Evolutionary conservation across 1,140 invertebrate species (phyloP).

Genomic region (Pseudomyrmex pallidus): DNA sequence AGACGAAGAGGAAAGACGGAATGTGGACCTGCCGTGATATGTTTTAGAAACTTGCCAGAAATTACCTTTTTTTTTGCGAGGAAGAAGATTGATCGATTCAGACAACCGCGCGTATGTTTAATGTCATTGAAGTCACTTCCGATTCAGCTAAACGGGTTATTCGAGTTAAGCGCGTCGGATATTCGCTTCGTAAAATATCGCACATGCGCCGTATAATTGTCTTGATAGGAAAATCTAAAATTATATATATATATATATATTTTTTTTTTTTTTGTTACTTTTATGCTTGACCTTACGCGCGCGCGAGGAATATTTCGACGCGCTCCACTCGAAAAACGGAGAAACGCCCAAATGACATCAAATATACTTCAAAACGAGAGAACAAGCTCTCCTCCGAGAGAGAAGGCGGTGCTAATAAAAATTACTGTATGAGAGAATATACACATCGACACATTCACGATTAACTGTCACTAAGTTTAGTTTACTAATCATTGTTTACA

Average conservation of each 20-base stretch:
- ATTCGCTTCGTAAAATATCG: neutral
- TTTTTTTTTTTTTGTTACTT: neutral
- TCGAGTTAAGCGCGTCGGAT: neutral
- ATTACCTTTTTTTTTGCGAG: neutral
- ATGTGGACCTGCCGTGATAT: conserved; percentile 31
- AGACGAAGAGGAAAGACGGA: conserved; percentile 7
- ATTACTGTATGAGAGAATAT: conserved; percentile 46
- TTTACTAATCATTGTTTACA: conserved; percentile 50
- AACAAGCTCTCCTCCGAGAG: neutral
- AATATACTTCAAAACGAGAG: conserved; percentile 9
- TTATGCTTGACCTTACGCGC: neutral
- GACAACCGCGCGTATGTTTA: neutral
- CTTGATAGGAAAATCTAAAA: no score
- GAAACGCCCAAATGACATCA: conserved; percentile 8
- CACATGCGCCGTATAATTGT: no score
- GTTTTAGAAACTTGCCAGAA: conserved; percentile 5
- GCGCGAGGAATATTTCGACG: neutral
- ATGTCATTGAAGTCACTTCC: conserved; percentile 18
- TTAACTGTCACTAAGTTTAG: conserved; percentile 52
- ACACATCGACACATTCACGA: conserved; percentile 49
- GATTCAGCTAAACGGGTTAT: neutral
- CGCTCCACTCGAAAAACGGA: neutral
- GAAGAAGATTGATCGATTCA: conserved; percentile 29
- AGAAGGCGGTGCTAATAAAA: neutral
- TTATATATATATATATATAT: neutral